Evolutionary conservation across 1,140 invertebrate genomes (phyloP).

Genomic region (Hestina assimilis): DNA sequence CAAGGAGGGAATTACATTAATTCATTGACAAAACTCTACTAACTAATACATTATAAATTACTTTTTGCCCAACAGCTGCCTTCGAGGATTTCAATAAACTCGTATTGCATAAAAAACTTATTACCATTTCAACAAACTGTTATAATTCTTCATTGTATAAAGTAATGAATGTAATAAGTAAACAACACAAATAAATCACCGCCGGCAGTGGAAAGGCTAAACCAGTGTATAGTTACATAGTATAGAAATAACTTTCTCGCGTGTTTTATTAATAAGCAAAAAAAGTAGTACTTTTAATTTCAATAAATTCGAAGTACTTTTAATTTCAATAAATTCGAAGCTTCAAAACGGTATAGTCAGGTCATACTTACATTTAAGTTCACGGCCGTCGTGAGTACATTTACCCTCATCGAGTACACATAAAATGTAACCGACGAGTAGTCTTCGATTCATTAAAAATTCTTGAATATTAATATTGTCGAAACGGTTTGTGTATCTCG

Average conservation of each 20-base stretch:
- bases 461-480: constrained; percentile 84
- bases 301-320: too few relatives aligned
- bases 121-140: constrained; percentile 60
- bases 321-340: too few relatives aligned
- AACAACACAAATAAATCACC: constrained; percentile 49
- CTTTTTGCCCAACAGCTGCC: constrained; percentile 24
- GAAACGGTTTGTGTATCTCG: constrained; percentile 83
- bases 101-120: constrained; percentile 43
- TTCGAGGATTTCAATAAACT: constrained; percentile 17
- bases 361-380: constrained; percentile 81
- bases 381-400: constrained; percentile 83
- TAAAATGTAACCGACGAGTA: constrained; percentile 83
- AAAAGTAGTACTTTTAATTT: too few relatives aligned
- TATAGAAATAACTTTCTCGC: too few relatives aligned
- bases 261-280: too few relatives aligned
- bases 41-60: constrained; percentile 11
- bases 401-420: constrained; percentile 83
- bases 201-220: constrained; percentile 36
- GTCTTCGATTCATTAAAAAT: constrained; percentile 81
- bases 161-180: constrained; percentile 52
- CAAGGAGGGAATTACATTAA: too few relatives aligned
- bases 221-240: too few relatives aligned
- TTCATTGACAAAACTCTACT: too few relatives aligned
- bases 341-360: too few relatives aligned
- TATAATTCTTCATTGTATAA: constrained; percentile 52